Conservation (phyloP, 2,888 invertebrate species). For the Hyposoter dolosus region DNA sequence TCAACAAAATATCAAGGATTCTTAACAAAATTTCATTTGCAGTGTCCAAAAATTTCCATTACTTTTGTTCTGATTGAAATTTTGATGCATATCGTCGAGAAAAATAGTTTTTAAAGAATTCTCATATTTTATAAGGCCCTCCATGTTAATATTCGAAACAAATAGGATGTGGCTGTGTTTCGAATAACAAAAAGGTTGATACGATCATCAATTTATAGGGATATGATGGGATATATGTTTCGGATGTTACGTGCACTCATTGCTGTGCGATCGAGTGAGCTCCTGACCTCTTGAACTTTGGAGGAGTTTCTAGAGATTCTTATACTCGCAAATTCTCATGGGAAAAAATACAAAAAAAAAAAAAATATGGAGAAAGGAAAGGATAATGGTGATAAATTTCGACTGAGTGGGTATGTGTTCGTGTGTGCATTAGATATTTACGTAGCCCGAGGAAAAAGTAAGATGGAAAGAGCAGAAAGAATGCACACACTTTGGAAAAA, state of each 20-base stretch:
- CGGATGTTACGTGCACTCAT: conserved; percentile 1
- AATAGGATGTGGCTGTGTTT: not conserved
- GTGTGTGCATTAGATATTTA: not conserved
- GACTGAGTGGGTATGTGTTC: not conserved
- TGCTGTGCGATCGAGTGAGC: conserved; percentile 15
- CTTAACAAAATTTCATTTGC: too few species aligned
- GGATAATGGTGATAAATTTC: conserved; percentile 8
- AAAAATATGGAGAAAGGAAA: conserved; percentile 17
- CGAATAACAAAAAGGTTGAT: not conserved
- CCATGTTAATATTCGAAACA: not conserved
- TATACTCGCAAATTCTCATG: conserved; percentile 26
- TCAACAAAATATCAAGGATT: too few species aligned
- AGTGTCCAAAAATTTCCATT: too few species aligned
- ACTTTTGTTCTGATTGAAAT: not conserved
- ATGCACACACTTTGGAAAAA: too few species aligned
- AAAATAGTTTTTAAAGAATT: not conserved
- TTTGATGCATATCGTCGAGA: not conserved
- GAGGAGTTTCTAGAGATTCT: conserved; percentile 40
- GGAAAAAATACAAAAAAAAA: conserved; percentile 7
- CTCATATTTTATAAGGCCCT: not conserved
- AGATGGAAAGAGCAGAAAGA: conserved; percentile 8
- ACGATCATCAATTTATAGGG: too few species aligned
- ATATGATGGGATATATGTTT: not conserved
- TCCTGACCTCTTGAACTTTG: conserved; percentile 49
- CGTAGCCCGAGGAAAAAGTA: conserved; percentile 33